A percentile compares a stretch with the other conserved stretches of the same genome.
These are phyloP conservation scores for Nomada goodeniana DNA, from an alignment of 2,888 invertebrate genomes.

Conservation along the genomic window DNA sequence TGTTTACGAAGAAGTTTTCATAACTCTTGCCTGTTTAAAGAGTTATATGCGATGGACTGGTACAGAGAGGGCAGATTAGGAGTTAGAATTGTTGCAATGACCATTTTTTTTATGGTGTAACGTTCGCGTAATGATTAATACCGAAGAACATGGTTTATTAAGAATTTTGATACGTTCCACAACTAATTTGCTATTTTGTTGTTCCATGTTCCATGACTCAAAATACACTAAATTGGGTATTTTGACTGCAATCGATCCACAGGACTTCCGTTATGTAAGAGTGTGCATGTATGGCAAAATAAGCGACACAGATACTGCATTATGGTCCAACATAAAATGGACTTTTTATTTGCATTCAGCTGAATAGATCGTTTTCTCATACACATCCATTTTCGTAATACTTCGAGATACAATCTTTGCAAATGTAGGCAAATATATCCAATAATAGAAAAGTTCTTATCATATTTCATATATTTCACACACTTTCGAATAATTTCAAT, in stretches of 20 bases:
- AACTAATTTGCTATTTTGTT: too few relatives aligned
- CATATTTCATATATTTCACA: not conserved
- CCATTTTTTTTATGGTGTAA: too few relatives aligned
- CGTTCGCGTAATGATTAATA: too few relatives aligned
- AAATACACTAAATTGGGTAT: slow-evolving; percentile 4
- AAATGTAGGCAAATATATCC: not conserved
- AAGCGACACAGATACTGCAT: slow-evolving; percentile 36
- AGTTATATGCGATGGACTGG: too few relatives aligned
- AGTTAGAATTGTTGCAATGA: too few relatives aligned
- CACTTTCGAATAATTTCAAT: not conserved
- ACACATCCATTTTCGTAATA: not conserved
- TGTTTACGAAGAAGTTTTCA: too few relatives aligned
- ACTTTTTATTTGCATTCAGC: not conserved
- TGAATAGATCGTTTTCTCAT: too few relatives aligned
- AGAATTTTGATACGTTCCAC: too few relatives aligned
- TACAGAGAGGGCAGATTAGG: too few relatives aligned
- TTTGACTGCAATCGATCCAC: slow-evolving; percentile 45
- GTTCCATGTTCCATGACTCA: not conserved
- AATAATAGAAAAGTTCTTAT: not conserved
- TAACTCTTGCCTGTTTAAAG: too few relatives aligned
- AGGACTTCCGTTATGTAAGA: slow-evolving; percentile 57
- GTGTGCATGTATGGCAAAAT: slow-evolving; percentile 41
- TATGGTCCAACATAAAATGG: slow-evolving; percentile 32
- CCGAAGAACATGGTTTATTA: too few relatives aligned
- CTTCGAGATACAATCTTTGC: too few relatives aligned